Evolutionary conservation across 1,140 invertebrate species (phyloP).

Genomic region (Brachionus paranguensis): DNA sequence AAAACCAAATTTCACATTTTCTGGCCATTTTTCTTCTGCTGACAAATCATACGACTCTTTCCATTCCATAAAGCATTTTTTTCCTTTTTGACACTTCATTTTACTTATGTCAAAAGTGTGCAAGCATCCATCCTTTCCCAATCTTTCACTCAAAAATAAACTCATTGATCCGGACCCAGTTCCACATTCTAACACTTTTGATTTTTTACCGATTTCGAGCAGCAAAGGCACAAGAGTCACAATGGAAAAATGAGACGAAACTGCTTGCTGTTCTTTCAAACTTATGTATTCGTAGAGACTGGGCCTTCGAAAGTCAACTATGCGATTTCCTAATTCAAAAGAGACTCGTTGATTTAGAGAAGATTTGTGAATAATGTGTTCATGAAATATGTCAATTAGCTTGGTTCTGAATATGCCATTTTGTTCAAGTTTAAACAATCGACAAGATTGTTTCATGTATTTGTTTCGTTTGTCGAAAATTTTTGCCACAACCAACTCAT

Average conservation of each 20-base stretch:
- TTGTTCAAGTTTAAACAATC: constrained; percentile 12
- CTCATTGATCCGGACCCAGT: constrained; percentile 37
- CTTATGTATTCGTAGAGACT: constrained; percentile 23
- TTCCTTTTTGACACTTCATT: neutral
- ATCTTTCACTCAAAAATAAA: constrained; percentile 24
- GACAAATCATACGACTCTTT: constrained; percentile 2
- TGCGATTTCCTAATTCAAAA: neutral
- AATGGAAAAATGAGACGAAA: constrained; percentile 37
- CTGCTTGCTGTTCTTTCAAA: constrained; percentile 26
- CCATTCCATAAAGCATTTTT: constrained; percentile 11
- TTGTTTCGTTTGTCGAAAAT: neutral
- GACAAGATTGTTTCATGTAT: neutral
- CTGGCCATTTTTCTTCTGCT: neutral
- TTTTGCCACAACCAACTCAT: neutral
- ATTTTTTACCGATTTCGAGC: constrained; percentile 1
- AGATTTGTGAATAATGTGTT: constrained; percentile 19
- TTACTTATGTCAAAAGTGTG: constrained; percentile 33
- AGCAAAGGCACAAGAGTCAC: constrained; percentile 20
- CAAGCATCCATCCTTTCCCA: neutral
- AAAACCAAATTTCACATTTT: constrained; percentile 25
- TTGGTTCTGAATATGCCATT: constrained; percentile 27
- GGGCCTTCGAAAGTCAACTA: neutral
- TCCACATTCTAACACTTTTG: constrained; percentile 1
- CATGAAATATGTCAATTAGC: constrained; percentile 24
- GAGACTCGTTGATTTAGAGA: neutral